These are phyloP conservation scores for Zaprionus inermis DNA, from an alignment of 1,140 invertebrate genomes.

Conservation along the genomic window DNA sequence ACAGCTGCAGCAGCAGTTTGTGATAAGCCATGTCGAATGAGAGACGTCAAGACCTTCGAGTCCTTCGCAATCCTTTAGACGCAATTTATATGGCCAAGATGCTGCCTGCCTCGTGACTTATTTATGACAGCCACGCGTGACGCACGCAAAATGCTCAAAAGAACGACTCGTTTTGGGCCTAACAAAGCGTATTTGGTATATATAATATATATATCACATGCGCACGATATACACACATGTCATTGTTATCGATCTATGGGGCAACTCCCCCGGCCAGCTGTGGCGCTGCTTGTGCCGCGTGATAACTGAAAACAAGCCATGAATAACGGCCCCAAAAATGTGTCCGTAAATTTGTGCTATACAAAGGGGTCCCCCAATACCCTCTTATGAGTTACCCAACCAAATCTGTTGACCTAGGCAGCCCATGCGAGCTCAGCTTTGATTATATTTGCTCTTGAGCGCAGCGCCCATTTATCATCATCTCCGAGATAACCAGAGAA, in stretches of 20 bases:
- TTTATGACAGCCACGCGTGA: constrained; percentile 63
- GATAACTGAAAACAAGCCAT: constrained; percentile 23
- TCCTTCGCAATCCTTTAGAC: constrained; percentile 27
- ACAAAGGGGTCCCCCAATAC: background rate
- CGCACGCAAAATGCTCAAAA: constrained; percentile 24
- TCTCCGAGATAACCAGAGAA: background rate
- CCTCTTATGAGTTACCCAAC: background rate
- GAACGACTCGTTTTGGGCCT: background rate
- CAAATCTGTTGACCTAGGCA: constrained; percentile 1
- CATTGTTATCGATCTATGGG: background rate
- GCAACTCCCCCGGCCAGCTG: background rate
- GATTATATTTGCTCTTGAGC: constrained; percentile 6
- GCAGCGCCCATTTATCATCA: background rate
- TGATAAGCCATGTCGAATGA: constrained; percentile 37
- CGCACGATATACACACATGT: background rate
- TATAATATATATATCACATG: background rate
- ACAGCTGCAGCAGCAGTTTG: constrained; percentile 7
- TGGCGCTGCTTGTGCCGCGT: background rate
- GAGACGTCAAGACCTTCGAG: background rate
- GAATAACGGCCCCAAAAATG: constrained; percentile 6
- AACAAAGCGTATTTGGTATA: constrained; percentile 16
- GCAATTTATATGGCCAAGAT: constrained; percentile 16
- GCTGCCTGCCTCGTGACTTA: constrained; percentile 30
- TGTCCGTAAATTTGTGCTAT: background rate
- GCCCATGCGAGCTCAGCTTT: background rate